Evolutionary conservation across 2,797 vertebrate genomes (phyloP).

Genomic region (Amblyraja radiata): DNA sequence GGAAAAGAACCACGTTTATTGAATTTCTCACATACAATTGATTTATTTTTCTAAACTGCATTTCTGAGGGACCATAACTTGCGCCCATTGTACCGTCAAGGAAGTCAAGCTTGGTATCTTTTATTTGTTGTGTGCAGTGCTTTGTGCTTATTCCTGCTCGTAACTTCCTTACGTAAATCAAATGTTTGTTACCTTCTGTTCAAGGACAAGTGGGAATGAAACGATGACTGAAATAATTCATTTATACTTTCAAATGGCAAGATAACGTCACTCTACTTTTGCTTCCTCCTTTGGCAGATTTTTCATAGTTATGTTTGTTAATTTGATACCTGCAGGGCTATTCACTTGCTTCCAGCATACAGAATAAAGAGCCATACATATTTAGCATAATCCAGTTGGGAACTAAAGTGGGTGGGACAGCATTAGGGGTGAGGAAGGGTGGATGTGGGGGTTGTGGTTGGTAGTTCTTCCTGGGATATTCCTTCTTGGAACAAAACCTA

Average conservation of each 20-base stretch:
- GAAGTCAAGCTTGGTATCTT: background rate
- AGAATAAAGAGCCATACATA: background rate
- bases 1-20: background rate
- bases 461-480: too few species aligned
- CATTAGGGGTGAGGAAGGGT: background rate
- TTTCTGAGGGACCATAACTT: background rate
- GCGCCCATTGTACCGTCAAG: background rate
- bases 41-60: background rate
- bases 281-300: background rate
- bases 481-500: too few species aligned
- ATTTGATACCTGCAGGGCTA: too few species aligned
- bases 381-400: background rate
- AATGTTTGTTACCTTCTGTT: conserved; percentile 23
- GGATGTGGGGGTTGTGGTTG: background rate
- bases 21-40: background rate
- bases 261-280: too few species aligned
- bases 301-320: too few species aligned
- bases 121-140: background rate
- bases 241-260: conserved; percentile 1
- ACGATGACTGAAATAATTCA: background rate
- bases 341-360: background rate
- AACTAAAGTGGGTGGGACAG: background rate
- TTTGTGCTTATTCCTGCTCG: background rate
- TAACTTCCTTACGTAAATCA: background rate
- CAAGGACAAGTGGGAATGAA: conserved; percentile 2